Percentiles rank a stretch among this genome's conserved stretches.
These are phyloP conservation scores for Parotocinclus haroldoi DNA, from an alignment of 2,797 vertebrate genomes.

Conservation along the genomic window DNA sequence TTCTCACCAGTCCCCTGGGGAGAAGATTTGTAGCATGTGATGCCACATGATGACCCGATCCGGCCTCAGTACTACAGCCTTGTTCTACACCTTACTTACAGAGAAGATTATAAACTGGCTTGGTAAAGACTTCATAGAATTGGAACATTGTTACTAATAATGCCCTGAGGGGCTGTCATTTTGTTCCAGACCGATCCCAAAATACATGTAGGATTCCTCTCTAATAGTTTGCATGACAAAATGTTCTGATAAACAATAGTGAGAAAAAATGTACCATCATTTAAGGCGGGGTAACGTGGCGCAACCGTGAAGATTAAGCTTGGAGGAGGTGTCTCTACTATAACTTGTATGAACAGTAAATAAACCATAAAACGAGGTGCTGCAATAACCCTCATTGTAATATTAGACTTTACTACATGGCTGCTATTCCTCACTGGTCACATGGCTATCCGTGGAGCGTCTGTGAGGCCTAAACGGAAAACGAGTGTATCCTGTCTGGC, in stretches of 20 bases:
- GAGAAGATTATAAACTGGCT: background rate
- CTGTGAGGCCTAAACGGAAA: constrained; percentile 28
- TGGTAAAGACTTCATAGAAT: no score
- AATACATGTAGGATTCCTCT: no score
- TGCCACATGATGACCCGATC: constrained; percentile 19
- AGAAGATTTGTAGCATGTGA: constrained; percentile 27
- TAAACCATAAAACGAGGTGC: background rate
- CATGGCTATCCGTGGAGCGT: constrained; percentile 8
- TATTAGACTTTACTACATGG: background rate
- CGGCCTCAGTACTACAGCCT: constrained; percentile 1
- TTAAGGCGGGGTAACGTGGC: no score
- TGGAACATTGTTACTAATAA: no score
- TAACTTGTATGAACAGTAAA: no score
- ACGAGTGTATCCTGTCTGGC: constrained; percentile 30
- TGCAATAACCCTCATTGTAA: constrained; percentile 12
- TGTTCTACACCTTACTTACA: constrained; percentile 17
- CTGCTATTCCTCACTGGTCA: constrained; percentile 17
- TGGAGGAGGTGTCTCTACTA: no score
- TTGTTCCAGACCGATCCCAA: no score
- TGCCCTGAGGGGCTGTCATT: no score
- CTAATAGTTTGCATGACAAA: no score
- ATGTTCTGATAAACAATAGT: no score
- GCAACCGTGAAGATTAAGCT: no score
- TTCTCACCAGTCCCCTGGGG: constrained; percentile 33
- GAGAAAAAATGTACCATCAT: no score